phyloP scores from a whole-genome alignment of 2,888 invertebrate genomes.

The Metalampra italica region DNA sequence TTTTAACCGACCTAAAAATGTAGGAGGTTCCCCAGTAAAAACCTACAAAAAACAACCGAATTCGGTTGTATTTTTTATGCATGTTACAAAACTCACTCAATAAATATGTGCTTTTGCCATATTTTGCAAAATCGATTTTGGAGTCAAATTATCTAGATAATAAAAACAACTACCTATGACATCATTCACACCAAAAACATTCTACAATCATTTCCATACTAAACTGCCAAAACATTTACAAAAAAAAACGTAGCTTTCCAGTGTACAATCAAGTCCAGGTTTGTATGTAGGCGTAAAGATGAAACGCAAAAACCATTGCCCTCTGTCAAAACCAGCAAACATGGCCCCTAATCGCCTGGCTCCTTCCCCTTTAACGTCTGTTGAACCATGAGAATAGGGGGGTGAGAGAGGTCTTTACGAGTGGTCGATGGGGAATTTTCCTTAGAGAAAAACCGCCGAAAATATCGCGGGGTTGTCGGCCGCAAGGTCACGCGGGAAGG shows the following conservation, averaged over 20 bases:
- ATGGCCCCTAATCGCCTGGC: slow-evolving; percentile 22
- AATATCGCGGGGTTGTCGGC: slow-evolving; percentile 51
- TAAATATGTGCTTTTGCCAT: no score
- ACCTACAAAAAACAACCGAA: no score
- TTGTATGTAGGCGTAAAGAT: slow-evolving; percentile 33
- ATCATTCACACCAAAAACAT: neutral
- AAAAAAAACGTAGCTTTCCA: slow-evolving; percentile 22
- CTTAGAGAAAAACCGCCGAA: slow-evolving; percentile 68
- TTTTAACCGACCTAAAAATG: no score
- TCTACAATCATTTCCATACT: neutral
- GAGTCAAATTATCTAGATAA: neutral
- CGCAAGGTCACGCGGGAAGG: slow-evolving; percentile 65
- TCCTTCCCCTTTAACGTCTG: slow-evolving; percentile 1
- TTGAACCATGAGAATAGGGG: slow-evolving; percentile 8
- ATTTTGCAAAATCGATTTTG: neutral
- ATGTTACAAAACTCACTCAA: no score
- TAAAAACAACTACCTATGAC: neutral
- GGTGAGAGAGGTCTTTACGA: slow-evolving; percentile 31
- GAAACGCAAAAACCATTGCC: slow-evolving; percentile 51
- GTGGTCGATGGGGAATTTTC: slow-evolving; percentile 55
- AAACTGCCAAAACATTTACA: slow-evolving; percentile 1
- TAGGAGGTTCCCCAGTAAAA: no score
- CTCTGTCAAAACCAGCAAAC: slow-evolving; percentile 31
- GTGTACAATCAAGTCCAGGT: slow-evolving; percentile 22
- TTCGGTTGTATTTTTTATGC: no score